These are phyloP conservation scores for Drosophila ohnishii DNA, from an alignment of 1,140 invertebrate genomes.

Conservation along the genomic window DNA sequence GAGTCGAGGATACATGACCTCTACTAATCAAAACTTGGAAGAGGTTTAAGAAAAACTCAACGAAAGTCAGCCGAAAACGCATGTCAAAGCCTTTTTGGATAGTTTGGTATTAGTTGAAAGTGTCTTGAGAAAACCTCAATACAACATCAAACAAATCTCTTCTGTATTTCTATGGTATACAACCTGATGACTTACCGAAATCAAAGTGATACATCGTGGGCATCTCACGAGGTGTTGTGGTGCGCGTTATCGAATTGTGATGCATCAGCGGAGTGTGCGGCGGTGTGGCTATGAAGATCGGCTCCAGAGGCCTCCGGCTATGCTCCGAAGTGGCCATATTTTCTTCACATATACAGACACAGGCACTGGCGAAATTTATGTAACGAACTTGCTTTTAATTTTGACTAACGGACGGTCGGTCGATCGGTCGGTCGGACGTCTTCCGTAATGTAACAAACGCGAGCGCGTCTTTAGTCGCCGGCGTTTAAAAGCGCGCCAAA, in stretches of 20 bases:
- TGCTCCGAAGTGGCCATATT: conserved; percentile 53
- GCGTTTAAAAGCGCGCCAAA: conserved; percentile 63
- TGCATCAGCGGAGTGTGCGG: conserved; percentile 48
- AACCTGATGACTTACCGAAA: conserved; percentile 52
- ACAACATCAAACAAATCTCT: neutral
- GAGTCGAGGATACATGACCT: neutral
- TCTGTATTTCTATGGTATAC: neutral
- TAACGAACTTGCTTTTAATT: conserved; percentile 61
- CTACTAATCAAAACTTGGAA: neutral
- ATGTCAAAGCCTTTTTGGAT: neutral
- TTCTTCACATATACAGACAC: conserved; percentile 40
- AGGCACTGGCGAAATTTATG: conserved; percentile 58
- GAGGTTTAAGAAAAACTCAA: neutral
- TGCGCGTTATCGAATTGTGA: conserved; percentile 57
- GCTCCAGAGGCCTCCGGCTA: conserved; percentile 54
- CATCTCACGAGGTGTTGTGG: conserved; percentile 69
- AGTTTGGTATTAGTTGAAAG: neutral
- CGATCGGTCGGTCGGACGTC: neutral
- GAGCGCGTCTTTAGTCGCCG: conserved; percentile 56
- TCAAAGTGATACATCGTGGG: conserved; percentile 77
- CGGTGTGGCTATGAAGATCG: conserved; percentile 69
- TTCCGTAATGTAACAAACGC: conserved; percentile 36
- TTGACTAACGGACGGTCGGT: conserved; percentile 19
- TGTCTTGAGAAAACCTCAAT: neutral
- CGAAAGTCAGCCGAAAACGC: neutral